Evolutionary conservation across 1,140 invertebrate genomes (phyloP).

Genomic region (Gryon sp.): DNA sequence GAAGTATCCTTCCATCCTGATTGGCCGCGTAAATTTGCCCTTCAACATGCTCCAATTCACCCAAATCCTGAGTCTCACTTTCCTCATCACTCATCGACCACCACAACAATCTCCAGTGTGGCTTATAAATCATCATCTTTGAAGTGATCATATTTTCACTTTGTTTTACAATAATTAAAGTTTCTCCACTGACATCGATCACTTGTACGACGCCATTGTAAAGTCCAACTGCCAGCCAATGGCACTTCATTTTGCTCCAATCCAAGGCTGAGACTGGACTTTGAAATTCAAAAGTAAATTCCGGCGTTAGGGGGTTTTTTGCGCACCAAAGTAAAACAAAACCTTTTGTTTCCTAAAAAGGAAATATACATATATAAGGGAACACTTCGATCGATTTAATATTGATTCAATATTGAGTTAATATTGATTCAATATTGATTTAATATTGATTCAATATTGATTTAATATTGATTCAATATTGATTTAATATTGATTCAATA

Average conservation of each 20-base stretch:
- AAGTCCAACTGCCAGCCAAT: slow-evolving; percentile 88
- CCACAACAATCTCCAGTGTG: slow-evolving; percentile 83
- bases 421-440: too few relatives aligned
- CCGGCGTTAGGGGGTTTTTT: slow-evolving; percentile 92
- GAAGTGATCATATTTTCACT: too few relatives aligned
- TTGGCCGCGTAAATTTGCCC: slow-evolving; percentile 71
- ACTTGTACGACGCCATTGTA: slow-evolving; percentile 88
- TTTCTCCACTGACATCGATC: slow-evolving; percentile 83
- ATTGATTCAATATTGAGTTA: too few relatives aligned
- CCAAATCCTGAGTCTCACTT: slow-evolving; percentile 54
- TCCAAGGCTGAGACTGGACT: slow-evolving; percentile 86
- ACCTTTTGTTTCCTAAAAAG: slow-evolving; percentile 80
- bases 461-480: too few relatives aligned
- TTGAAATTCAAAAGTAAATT: slow-evolving; percentile 84
- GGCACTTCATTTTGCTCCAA: slow-evolving; percentile 83
- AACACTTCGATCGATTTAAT: too few relatives aligned
- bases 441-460: too few relatives aligned
- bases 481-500: too few relatives aligned
- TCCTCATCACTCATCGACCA: slow-evolving; percentile 63
- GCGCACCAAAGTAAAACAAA: slow-evolving; percentile 89
- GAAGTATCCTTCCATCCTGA: slow-evolving; percentile 71
- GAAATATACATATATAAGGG: slow-evolving; percentile 46
- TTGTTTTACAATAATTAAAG: slow-evolving; percentile 79
- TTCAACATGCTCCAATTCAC: slow-evolving; percentile 13
- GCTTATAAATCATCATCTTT: slow-evolving; percentile 82